These are phyloP conservation scores for Scalopus aquaticus DNA, from an alignment of 2,113 vertebrate genomes.

Conservation along the genomic window DNA sequence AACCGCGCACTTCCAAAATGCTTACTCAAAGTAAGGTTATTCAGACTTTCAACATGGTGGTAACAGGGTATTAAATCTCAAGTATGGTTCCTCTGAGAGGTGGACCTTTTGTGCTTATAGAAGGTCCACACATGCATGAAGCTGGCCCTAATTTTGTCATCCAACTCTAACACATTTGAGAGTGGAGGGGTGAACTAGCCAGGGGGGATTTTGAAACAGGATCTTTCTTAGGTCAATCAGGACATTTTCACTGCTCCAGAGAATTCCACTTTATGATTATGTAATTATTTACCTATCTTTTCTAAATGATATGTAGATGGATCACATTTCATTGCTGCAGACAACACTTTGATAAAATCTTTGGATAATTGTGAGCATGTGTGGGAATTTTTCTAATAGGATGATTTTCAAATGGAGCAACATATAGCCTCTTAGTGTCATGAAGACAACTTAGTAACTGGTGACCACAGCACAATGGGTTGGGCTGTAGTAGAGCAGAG, in stretches of 20 bases:
- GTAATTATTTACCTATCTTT: neutral
- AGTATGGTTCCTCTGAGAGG: fast-evolving
- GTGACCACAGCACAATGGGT: neutral
- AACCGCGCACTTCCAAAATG: neutral
- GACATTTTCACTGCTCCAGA: neutral
- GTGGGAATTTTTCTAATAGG: neutral
- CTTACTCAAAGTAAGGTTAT: neutral
- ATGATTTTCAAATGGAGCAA: neutral
- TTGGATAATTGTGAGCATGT: neutral
- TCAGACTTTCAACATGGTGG: neutral
- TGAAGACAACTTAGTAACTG: neutral
- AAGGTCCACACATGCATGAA: neutral
- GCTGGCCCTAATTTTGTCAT: neutral
- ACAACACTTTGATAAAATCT: neutral
- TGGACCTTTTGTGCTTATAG: no score
- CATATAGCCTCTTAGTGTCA: neutral
- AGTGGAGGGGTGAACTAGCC: neutral
- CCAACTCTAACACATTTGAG: neutral
- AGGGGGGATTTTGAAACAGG: neutral
- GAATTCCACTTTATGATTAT: neutral
- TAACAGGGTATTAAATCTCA: neutral
- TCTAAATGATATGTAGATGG: neutral
- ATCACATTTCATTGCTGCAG: neutral
- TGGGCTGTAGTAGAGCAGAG: neutral
- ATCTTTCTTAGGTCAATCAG: neutral